Percentiles rank a stretch among this genome's conserved stretches.
Evolutionary conservation across 1,140 invertebrate species (phyloP).

Genomic region (Anthonomus grandis): DNA sequence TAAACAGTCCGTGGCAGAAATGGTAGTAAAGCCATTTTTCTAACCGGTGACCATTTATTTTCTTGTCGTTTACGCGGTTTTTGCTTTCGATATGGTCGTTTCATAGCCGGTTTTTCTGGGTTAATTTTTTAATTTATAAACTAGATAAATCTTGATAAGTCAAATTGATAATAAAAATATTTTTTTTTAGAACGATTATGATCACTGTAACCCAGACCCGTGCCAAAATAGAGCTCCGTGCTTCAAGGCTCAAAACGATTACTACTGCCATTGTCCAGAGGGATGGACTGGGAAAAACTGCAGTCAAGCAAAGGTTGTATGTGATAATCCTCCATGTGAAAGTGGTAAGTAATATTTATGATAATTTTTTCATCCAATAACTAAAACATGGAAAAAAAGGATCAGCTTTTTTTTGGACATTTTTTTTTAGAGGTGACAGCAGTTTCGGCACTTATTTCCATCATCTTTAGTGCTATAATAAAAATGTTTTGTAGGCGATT

Average conservation of each 20-base stretch:
- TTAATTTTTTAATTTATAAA: neutral
- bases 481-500: no score
- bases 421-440: no score
- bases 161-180: conserved; percentile 6
- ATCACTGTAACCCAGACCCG: conserved; percentile 78
- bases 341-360: conserved; percentile 50
- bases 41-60: conserved; percentile 2
- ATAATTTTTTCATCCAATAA: no score
- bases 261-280: conserved; percentile 84
- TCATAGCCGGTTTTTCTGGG: neutral
- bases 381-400: no score
- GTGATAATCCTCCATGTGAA: conserved; percentile 58
- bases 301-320: conserved; percentile 63
- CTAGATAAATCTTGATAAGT: neutral
- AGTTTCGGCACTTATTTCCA: no score
- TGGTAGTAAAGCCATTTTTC: neutral
- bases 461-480: no score
- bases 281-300: conserved; percentile 90
- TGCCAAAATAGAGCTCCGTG: conserved; percentile 77
- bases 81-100: neutral
- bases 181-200: conserved; percentile 67
- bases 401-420: no score
- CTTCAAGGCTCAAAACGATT: conserved; percentile 80
- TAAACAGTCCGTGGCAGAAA: neutral
- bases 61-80: conserved; percentile 6